Base-by-base conservation (phyloP, 2,113 vertebrate genomes). In the Deroptyus accipitrinus region DNA sequence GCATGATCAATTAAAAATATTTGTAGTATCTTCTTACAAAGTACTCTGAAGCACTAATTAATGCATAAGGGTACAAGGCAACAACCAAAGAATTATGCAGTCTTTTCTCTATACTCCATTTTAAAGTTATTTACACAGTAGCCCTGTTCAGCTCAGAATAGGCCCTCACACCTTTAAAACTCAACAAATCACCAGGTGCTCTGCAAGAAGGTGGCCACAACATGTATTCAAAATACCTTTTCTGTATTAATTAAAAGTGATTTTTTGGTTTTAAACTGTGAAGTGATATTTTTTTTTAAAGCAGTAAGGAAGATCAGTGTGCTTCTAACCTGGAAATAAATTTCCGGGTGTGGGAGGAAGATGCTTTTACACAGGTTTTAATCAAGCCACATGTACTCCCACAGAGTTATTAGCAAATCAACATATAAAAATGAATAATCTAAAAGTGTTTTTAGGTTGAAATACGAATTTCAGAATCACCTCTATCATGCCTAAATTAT, bases 271-370 rank as follows among this genome's bases (percentile, higher is more conserved):
- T 90, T 30, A 39, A 77, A 12, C 5, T 27, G 8, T 5, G 1
- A 59, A 63, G 13, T n/a, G 13, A 8, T 48, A 3, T 6, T 37
- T 30, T 22, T 81, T 86, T 78, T 54, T 7, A 3, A 77, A 86
- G 35, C 22, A 66, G 8, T 42, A 22, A 15, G 6, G 42, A 57
- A 66, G 33, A 69, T n/a, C 30, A 67, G 9, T 39, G 62, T 9
- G 42, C 3, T 41, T 93, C 35, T 72, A 59, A 44, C 28, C 25
- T 31, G 25, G 22, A 90, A 49, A 28, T 27, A 46, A 35, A 75
- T 69, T 59, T 72, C 1, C 3, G 23, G 48, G 13, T 9, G 3
- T 16, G 4, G 4, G 25, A 23, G 0, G 0, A 27, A 10, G 33
- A 46, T 16, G 15, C 25, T 89, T 63, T 79, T 35, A 48, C 8